phyloP scores from a whole-genome alignment of 1,140 invertebrate species.

The Ips typographus region DNA sequence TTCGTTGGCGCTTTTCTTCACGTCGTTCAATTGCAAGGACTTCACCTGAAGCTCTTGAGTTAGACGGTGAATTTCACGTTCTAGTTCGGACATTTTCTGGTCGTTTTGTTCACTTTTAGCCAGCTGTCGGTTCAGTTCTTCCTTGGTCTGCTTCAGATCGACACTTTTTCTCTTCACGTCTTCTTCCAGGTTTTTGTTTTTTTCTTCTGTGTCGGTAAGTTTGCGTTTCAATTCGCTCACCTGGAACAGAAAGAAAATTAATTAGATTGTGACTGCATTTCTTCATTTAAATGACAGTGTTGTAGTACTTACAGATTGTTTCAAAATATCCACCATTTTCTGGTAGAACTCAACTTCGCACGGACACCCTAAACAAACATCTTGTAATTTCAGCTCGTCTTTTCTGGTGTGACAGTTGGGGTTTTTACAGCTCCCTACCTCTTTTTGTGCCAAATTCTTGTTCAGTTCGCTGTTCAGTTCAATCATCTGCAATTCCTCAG shows the following conservation, averaged over 20 bases:
- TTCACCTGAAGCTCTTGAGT: slow-evolving; percentile 35
- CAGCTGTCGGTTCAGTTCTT: slow-evolving; percentile 20
- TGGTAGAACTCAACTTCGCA: slow-evolving; percentile 40
- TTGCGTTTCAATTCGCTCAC: slow-evolving; percentile 35
- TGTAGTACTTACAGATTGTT: slow-evolving; percentile 32
- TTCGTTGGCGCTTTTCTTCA: slow-evolving; percentile 34
- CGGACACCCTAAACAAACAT: slow-evolving; percentile 27
- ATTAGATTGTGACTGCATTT: too few species aligned
- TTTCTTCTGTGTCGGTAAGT: slow-evolving; percentile 28
- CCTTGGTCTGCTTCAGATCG: slow-evolving; percentile 18
- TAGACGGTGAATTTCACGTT: slow-evolving; percentile 29
- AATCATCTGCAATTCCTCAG: slow-evolving; percentile 25
- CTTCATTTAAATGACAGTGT: background rate
- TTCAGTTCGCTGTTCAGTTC: slow-evolving; percentile 37
- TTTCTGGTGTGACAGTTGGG: slow-evolving; percentile 19
- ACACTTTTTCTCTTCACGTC: slow-evolving; percentile 20
- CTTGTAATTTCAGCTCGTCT: slow-evolving; percentile 12
- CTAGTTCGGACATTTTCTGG: slow-evolving; percentile 21
- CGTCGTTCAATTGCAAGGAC: slow-evolving; percentile 30
- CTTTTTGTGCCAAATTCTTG: slow-evolving; percentile 34
- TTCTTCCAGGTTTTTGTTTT: slow-evolving; percentile 27
- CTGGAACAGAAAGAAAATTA: slow-evolving; percentile 14
- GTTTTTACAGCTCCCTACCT: slow-evolving; percentile 31
- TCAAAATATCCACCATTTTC: slow-evolving; percentile 35
- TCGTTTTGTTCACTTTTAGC: slow-evolving; percentile 9